Evolutionary conservation across 2,113 vertebrate species (phyloP).

Genomic region (Nettapus auritus): DNA sequence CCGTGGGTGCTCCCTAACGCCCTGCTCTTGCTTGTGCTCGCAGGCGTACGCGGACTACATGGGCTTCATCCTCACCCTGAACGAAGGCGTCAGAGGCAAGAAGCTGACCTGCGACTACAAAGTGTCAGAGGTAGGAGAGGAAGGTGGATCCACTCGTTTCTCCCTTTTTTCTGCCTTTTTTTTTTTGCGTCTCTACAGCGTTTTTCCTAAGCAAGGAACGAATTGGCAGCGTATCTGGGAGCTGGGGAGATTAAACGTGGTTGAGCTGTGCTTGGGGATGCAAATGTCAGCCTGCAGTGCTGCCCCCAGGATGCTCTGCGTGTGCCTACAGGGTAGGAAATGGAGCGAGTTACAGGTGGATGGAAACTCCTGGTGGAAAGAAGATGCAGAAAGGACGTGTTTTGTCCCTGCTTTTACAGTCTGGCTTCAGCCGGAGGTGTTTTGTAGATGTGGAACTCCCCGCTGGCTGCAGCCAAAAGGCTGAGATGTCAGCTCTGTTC

Average conservation of each 20-base stretch:
- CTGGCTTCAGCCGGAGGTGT: background rate
- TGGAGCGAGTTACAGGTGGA: background rate
- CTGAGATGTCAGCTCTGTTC: background rate
- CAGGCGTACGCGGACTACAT: slow-evolving; percentile 97
- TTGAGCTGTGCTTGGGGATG: background rate
- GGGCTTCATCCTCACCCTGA: slow-evolving; percentile 92
- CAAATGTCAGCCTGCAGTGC: background rate
- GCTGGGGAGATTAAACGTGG: background rate
- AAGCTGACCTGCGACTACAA: slow-evolving; percentile 89
- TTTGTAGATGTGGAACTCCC: background rate
- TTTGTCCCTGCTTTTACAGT: background rate
- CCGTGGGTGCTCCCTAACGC: background rate
- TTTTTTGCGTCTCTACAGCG: background rate
- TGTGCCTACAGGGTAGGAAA: background rate
- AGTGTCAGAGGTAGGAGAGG: slow-evolving; percentile 88
- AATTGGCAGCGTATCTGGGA: background rate
- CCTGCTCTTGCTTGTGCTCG: background rate
- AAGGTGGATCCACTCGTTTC: background rate
- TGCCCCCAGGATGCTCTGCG: background rate
- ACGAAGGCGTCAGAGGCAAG: slow-evolving; percentile 92
- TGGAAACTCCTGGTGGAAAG: background rate
- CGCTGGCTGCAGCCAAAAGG: background rate
- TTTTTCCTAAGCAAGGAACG: background rate
- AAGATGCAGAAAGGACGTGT: background rate
- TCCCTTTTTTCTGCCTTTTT: background rate